These are phyloP conservation scores for Xiphophorus birchmanni DNA, from an alignment of 2,797 vertebrate species.

Conservation along the genomic window DNA sequence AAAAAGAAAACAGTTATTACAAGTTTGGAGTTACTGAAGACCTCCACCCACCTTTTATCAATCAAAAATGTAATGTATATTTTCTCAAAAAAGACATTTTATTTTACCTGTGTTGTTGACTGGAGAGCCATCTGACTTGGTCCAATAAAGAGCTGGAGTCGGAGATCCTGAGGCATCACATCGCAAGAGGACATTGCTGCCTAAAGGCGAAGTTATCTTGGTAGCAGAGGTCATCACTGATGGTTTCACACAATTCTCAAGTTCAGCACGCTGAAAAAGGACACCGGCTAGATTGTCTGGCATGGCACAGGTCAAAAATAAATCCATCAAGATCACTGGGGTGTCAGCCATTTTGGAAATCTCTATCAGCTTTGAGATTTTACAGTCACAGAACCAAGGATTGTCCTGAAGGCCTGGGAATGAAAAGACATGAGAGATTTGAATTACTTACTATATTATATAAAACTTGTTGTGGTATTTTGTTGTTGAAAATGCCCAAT, in stretches of 20 bases:
- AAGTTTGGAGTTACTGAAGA: not conserved
- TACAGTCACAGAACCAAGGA: constrained; percentile 96
- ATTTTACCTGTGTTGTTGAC: constrained; percentile 90
- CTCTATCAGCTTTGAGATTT: constrained; percentile 93
- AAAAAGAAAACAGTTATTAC: constrained; percentile 26
- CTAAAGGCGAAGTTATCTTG: constrained; percentile 89
- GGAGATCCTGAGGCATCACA: constrained; percentile 92
- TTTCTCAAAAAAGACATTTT: not conserved
- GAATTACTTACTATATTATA: constrained; percentile 2
- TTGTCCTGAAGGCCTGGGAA: constrained; percentile 94
- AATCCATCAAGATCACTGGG: constrained; percentile 87
- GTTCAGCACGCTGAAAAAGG: constrained; percentile 88
- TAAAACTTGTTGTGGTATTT: not conserved
- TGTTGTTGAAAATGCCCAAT: not conserved
- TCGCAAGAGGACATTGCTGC: constrained; percentile 93
- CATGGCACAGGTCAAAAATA: constrained; percentile 85
- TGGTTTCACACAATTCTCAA: constrained; percentile 92
- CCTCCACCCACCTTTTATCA: not conserved
- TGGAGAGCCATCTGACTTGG: constrained; percentile 77
- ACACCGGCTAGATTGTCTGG: constrained; percentile 90
- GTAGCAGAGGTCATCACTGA: constrained; percentile 94
- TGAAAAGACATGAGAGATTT: not conserved
- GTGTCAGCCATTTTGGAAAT: constrained; percentile 86
- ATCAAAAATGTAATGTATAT: not conserved
- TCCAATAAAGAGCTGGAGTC: constrained; percentile 90